Conservation (phyloP, 2,113 vertebrate genomes). For the Donacobius atricapilla region DNA sequence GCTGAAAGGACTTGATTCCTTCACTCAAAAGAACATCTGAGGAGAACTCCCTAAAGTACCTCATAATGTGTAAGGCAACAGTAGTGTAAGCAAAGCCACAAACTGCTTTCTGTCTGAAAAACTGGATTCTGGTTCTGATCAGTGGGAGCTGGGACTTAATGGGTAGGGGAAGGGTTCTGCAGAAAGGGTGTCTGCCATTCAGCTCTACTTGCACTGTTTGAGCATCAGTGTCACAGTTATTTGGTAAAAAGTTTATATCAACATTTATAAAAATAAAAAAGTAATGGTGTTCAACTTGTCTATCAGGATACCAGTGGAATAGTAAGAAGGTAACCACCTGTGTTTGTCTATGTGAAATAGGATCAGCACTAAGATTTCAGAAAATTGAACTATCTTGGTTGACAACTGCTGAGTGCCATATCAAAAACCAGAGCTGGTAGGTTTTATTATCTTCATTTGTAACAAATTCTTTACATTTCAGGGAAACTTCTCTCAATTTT, state of each 20-base stretch:
- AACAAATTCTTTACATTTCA: neutral
- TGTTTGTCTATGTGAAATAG: neutral
- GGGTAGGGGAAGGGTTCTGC: neutral
- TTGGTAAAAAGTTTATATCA: neutral
- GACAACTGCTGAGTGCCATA: neutral
- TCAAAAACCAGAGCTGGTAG: neutral
- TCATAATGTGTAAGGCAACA: neutral
- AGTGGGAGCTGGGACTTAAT: neutral
- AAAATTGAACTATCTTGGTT: neutral
- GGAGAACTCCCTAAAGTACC: neutral
- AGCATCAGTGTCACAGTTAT: neutral
- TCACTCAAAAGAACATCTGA: neutral
- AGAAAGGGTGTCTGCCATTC: neutral
- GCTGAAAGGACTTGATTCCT: neutral
- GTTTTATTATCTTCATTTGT: neutral
- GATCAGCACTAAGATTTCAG: neutral
- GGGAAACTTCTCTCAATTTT: neutral
- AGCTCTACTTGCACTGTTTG: neutral
- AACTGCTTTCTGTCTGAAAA: neutral
- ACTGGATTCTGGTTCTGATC: neutral
- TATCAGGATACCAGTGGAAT: neutral
- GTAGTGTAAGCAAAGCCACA: fast-evolving
- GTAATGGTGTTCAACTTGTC: neutral
- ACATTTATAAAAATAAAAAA: neutral
- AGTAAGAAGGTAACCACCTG: neutral